Base-by-base conservation (phyloP, 2,113 vertebrate species). In the Hydrolagus affinis region DNA sequence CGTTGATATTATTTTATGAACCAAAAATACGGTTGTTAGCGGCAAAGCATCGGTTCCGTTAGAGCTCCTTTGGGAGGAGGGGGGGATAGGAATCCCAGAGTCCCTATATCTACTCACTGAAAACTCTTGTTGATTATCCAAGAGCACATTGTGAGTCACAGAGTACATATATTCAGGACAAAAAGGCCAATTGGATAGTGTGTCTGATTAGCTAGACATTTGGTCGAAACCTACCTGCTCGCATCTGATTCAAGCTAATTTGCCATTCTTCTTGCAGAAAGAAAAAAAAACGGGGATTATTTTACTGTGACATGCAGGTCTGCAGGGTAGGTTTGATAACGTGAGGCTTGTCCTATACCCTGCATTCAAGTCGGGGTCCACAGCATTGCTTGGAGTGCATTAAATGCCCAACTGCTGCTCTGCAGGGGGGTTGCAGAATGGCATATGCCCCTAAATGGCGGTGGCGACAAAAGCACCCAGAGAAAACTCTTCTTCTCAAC, bases 61-160 rank as follows among this genome's bases (percentile, higher is more conserved):
- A 80, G 77, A 83, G 66, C 14, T 83, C 78, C 78, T 83, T 19
- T 28, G 78, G 70, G 76, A 62, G 78, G 66, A 66, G 30, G 44
- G 44, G 44, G 44, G 77, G 64, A 25, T 83, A 60, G 66, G 77
- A 66, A 28, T 28, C 77, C 77, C 62, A 83, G 66, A 83, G n/a
- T n/a, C 32, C 56, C 28, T 72, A 4, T 25, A 25, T 72, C 6
- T 72, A 72, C 14, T 25, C 1, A 28, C 14, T 72, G 70, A 71
- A 71, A 71, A 32, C 12, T 30, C 44, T 74, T 28, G 30, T 32
- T 44, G 56, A 32, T 44, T 44, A 74, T 44, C 56, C n/a, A 28
- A 28, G 8, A 25, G 15, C 28, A 72, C 23, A 72, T 72, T 71
- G 23, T 71, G 70, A 71, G 23, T 28, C 70, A 71, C 23, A 28